Percentiles rank a stretch among this genome's conserved stretches.
Evolutionary conservation across 2,797 vertebrate genomes (phyloP).

Genomic region (Sandelia bainsii): DNA sequence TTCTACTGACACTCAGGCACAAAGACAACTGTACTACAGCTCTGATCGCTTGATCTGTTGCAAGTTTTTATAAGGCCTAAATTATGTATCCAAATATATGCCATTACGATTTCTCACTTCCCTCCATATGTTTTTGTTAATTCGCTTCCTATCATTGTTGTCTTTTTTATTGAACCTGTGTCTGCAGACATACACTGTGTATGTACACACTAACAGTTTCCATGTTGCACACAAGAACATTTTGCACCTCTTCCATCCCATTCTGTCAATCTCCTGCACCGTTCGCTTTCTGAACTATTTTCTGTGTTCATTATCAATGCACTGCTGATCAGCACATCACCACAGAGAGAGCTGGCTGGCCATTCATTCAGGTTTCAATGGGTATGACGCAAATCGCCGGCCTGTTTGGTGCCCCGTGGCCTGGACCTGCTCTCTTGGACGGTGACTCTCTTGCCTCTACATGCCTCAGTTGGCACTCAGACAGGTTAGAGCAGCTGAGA

Average conservation of each 20-base stretch:
- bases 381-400: slow-evolving; percentile 77
- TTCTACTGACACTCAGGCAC: neutral
- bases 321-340: slow-evolving; percentile 65
- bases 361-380: slow-evolving; percentile 74
- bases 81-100: neutral
- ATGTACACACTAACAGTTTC: slow-evolving; percentile 1
- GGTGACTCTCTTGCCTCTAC: slow-evolving; percentile 51
- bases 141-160: neutral
- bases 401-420: slow-evolving; percentile 48
- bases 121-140: neutral
- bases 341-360: slow-evolving; percentile 52
- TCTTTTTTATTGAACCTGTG: neutral
- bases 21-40: neutral
- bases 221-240: slow-evolving; percentile 34
- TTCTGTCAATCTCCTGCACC: slow-evolving; percentile 15
- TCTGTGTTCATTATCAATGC: slow-evolving; percentile 66
- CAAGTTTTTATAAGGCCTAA: neutral
- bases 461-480: slow-evolving; percentile 41
- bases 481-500: slow-evolving; percentile 45
- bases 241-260: slow-evolving; percentile 42
- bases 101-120: neutral
- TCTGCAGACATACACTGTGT: neutral
- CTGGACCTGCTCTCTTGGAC: slow-evolving; percentile 62
- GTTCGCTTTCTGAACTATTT: slow-evolving; percentile 38
- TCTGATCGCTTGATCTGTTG: too few relatives aligned